These are phyloP conservation scores for Eptatretus burgeri DNA, from an alignment of 2,113 vertebrate genomes.

Conservation along the genomic window DNA sequence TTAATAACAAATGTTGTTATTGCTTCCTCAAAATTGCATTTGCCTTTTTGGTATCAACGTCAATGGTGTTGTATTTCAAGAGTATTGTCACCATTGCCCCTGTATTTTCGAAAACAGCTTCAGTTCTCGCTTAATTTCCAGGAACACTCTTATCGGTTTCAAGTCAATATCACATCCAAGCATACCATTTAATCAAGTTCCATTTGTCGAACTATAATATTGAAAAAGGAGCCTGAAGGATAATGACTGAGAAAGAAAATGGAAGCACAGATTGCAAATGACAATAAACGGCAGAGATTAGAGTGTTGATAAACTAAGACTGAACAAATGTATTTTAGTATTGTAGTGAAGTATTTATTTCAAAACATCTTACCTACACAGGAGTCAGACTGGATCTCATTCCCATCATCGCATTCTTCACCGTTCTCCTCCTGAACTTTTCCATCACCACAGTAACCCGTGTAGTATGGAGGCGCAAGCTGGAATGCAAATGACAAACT, in stretches of 20 bases:
- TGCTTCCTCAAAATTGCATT: neutral
- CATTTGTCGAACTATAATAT: neutral
- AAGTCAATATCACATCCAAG: neutral
- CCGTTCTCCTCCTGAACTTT: conserved; percentile 2
- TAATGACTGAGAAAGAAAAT: no score
- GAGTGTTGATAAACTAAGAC: neutral
- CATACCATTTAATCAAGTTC: neutral
- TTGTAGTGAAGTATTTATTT: neutral
- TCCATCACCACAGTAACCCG: conserved; percentile 1
- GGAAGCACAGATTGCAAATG: no score
- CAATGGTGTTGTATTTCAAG: neutral
- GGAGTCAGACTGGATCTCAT: conserved; percentile 1
- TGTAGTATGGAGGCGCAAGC: conserved; percentile 1
- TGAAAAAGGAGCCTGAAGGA: neutral
- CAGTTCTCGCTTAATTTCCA: neutral
- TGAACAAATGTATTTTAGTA: neutral
- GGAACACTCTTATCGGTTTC: no score
- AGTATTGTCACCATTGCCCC: neutral
- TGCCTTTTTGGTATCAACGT: neutral
- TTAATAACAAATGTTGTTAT: neutral
- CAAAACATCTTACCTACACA: neutral
- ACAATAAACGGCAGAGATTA: neutral
- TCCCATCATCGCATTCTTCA: conserved; percentile 2
- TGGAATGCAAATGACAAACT: neutral
- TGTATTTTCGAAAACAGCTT: neutral